Evolutionary conservation across 2,888 invertebrate species (phyloP).

Genomic region (Lomographa bimaculata): DNA sequence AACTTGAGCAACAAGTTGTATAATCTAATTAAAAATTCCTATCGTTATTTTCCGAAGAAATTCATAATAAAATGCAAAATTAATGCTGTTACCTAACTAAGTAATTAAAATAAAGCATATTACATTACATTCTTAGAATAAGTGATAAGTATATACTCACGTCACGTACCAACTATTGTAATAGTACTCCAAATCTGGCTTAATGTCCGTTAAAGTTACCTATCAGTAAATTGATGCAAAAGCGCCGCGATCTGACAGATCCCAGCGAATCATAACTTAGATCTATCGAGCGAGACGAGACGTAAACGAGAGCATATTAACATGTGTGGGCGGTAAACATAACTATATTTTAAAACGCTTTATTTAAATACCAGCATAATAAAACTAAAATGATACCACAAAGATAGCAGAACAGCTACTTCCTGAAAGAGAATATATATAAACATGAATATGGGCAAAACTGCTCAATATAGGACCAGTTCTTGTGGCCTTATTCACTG

Average conservation of each 20-base stretch:
- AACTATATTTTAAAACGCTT: slow-evolving; percentile 14
- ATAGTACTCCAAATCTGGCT: slow-evolving; percentile 3
- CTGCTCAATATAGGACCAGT: too few species aligned
- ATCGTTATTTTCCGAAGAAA: slow-evolving; percentile 18
- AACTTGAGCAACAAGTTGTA: slow-evolving; percentile 18
- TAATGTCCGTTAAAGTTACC: slow-evolving; percentile 8
- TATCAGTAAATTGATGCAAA: slow-evolving; percentile 24
- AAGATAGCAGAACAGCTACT: too few species aligned
- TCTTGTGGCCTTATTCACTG: too few species aligned
- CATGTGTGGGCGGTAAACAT: slow-evolving; percentile 14
- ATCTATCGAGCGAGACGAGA: slow-evolving; percentile 18
- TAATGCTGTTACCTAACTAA: slow-evolving; percentile 7
- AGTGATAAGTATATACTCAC: slow-evolving; percentile 4
- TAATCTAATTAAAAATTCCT: slow-evolving; percentile 20
- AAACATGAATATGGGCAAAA: too few species aligned
- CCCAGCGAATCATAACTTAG: slow-evolving; percentile 13
- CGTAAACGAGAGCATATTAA: slow-evolving; percentile 14
- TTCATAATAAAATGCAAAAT: slow-evolving; percentile 18
- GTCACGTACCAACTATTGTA: slow-evolving; percentile 6
- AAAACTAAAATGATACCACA: too few species aligned
- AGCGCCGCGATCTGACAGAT: slow-evolving; percentile 23
- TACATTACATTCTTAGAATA: too few species aligned
- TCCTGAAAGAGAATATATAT: too few species aligned
- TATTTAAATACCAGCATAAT: too few species aligned
- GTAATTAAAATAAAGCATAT: slow-evolving; percentile 1